A percentile compares a stretch with the other conserved stretches of the same genome.
Conservation (phyloP, 2,888 invertebrate species). For the Choreutis nemorana region DNA sequence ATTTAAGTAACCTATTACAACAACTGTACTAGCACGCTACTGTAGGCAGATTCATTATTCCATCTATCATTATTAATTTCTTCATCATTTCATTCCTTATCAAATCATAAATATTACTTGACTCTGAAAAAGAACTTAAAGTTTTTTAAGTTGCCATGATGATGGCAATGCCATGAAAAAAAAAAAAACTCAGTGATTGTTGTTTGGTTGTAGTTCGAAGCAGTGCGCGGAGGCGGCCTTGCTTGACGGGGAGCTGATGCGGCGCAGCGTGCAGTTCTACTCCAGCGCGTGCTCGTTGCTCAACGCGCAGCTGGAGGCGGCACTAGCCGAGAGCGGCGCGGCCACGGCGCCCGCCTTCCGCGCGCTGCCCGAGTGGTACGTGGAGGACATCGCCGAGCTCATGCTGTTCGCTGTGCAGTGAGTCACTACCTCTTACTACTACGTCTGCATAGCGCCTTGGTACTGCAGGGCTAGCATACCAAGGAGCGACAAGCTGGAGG, state of each 20-base stretch:
- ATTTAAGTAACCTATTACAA: no score
- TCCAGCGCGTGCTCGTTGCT: constrained; percentile 85
- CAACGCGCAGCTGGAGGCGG: constrained; percentile 69
- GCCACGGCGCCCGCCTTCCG: constrained; percentile 72
- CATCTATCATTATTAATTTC: no score
- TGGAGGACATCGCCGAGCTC: constrained; percentile 97
- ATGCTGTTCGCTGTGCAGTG: constrained; percentile 91
- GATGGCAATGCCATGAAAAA: no score
- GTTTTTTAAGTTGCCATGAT: no score
- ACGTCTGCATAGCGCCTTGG: neutral
- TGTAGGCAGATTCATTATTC: no score
- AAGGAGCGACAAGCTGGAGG: no score
- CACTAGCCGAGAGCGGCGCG: constrained; percentile 47
- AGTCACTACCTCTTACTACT: constrained; percentile 52
- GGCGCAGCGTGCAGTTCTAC: constrained; percentile 87
- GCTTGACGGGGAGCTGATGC: constrained; percentile 83
- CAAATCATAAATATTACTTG: no score
- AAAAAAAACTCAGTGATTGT: no score
- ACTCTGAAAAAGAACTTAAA: no score
- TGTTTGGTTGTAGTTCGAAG: constrained; percentile 86
- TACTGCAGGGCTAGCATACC: constrained; percentile 2
- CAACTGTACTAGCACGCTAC: no score
- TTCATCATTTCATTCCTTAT: no score
- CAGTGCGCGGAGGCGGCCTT: constrained; percentile 91
- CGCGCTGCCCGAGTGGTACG: constrained; percentile 95